These are phyloP conservation scores for Sphenodon punctatus DNA, from an alignment of 2,797 vertebrate species.

Conservation along the genomic window DNA sequence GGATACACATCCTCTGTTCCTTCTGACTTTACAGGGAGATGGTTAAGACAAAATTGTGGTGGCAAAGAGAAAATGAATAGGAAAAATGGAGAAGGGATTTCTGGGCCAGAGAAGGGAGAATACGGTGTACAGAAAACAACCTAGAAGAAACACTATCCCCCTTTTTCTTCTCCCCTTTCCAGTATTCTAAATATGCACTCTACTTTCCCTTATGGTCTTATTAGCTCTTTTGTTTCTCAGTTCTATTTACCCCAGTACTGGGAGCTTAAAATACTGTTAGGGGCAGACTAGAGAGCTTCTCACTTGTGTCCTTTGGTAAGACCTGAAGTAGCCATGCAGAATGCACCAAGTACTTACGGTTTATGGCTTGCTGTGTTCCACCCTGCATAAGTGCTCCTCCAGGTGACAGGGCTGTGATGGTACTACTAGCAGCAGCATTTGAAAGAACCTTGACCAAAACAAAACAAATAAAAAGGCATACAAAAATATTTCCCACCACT, in stretches of 20 bases:
- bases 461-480: neutral
- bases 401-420: slow-evolving; percentile 91
- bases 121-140: too few relatives aligned
- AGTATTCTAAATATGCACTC: neutral
- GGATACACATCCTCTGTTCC: neutral
- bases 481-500: neutral
- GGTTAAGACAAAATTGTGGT: neutral
- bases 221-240: neutral
- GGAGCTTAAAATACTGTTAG: neutral
- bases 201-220: neutral
- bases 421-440: slow-evolving; percentile 87
- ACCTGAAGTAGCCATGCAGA: neutral
- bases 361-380: slow-evolving; percentile 92
- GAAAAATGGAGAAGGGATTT: too few relatives aligned
- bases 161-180: neutral
- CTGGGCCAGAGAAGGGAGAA: too few relatives aligned
- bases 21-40: neutral
- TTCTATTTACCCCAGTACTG: neutral
- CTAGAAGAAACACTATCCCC: too few relatives aligned
- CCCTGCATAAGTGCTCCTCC: slow-evolving; percentile 95
- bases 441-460: slow-evolving; percentile 94
- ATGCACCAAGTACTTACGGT: slow-evolving; percentile 82
- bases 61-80: too few relatives aligned
- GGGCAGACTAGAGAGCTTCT: neutral
- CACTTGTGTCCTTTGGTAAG: neutral